A percentile compares a stretch with the other conserved stretches of the same genome.
Conservation (phyloP, 2,888 invertebrate genomes). For the Acrobasis repandana region DNA sequence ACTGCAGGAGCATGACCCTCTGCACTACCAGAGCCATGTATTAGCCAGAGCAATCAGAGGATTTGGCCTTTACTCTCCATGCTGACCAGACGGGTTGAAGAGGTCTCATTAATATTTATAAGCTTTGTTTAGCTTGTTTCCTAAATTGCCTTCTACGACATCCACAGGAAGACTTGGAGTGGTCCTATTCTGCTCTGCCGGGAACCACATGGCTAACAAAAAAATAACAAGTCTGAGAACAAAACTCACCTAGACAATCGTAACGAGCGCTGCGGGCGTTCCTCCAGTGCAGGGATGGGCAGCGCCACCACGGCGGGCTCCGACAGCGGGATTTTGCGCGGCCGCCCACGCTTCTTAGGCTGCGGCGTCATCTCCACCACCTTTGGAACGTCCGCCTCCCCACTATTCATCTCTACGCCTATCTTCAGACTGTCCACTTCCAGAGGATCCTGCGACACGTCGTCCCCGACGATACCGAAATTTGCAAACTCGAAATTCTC, state of each 20-base stretch:
- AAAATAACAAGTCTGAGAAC: background rate
- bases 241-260: slow-evolving; percentile 66
- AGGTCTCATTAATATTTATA: too few relatives aligned
- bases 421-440: slow-evolving; percentile 59
- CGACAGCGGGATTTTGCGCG: slow-evolving; percentile 68
- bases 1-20: too few relatives aligned
- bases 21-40: too few relatives aligned
- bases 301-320: slow-evolving; percentile 57
- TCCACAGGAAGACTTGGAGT: too few relatives aligned
- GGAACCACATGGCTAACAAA: too few relatives aligned
- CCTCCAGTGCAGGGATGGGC: slow-evolving; percentile 70
- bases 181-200: too few relatives aligned
- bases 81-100: too few relatives aligned
- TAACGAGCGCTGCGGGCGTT: slow-evolving; percentile 74
- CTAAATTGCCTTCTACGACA: too few relatives aligned
- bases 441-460: slow-evolving; percentile 72
- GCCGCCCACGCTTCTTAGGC: slow-evolving; percentile 75
- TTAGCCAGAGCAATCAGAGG: too few relatives aligned
- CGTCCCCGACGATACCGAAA: slow-evolving; percentile 58
- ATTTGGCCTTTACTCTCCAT: too few relatives aligned
- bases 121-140: too few relatives aligned
- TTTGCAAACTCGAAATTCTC: slow-evolving; percentile 75
- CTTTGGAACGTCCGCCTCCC: slow-evolving; percentile 47
- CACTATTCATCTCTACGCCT: slow-evolving; percentile 38
- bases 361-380: slow-evolving; percentile 63